Percentiles rank a stretch among this genome's conserved stretches.
phyloP scores from a whole-genome alignment of 2,113 vertebrate genomes.

The Campylomormyrus tamandua region DNA sequence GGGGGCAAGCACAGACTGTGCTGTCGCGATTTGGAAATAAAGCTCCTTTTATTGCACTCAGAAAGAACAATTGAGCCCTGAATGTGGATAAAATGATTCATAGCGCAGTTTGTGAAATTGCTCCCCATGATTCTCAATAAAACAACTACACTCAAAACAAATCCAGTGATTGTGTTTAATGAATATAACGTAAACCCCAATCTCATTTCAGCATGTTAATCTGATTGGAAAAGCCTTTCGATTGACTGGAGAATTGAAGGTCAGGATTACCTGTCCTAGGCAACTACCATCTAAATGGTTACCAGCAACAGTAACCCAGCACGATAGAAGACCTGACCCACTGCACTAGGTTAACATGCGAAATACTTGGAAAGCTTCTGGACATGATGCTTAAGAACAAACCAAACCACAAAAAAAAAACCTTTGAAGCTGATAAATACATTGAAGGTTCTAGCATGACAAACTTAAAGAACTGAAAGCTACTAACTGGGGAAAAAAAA shows the following conservation, averaged over 20 bases:
- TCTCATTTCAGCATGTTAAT: neutral
- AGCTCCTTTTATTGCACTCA: neutral
- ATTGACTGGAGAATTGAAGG: neutral
- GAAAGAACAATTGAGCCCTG: neutral
- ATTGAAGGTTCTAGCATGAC: neutral
- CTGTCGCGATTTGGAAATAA: neutral
- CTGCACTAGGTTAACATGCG: neutral
- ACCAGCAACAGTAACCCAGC: neutral
- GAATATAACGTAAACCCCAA: neutral
- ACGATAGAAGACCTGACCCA: neutral
- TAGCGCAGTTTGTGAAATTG: neutral
- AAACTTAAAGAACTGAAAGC: neutral
- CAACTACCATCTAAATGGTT: neutral
- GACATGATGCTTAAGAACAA: neutral
- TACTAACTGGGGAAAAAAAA: no score
- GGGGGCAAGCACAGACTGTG: neutral
- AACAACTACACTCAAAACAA: neutral
- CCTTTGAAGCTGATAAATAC: neutral
- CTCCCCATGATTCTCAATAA: neutral
- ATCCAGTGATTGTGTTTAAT: neutral
- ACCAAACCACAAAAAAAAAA: neutral
- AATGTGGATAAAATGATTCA: neutral
- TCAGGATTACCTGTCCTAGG: neutral
- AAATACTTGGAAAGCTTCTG: neutral
- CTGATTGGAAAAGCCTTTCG: neutral